Conservation (phyloP, 2,113 vertebrate genomes). For the Pimephales promelas region DNA sequence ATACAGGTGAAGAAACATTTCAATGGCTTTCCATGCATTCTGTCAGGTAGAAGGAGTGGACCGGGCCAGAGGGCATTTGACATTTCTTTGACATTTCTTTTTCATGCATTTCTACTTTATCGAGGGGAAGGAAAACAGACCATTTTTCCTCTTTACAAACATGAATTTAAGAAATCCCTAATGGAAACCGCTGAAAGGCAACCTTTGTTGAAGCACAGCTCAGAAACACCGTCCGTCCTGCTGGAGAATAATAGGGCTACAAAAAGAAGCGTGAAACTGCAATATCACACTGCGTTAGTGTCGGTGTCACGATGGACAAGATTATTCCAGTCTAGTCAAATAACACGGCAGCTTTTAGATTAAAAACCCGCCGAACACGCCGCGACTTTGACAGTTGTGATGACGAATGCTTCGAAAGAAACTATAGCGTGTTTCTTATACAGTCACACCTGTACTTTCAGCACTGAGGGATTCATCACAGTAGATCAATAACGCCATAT, state of each 20-base stretch:
- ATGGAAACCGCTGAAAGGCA: slow-evolving; percentile 63
- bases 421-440: not conserved
- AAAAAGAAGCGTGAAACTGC: slow-evolving; percentile 52
- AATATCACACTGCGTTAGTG: slow-evolving; percentile 28
- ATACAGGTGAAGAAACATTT: not conserved
- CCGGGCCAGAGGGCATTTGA: slow-evolving; percentile 74
- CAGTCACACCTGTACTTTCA: not conserved
- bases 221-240: slow-evolving; percentile 42
- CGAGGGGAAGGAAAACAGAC: slow-evolving; percentile 72
- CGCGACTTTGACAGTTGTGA: slow-evolving; percentile 11
- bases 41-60: slow-evolving; percentile 53
- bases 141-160: slow-evolving; percentile 62
- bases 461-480: not conserved
- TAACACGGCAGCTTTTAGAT: slow-evolving; percentile 46
- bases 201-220: slow-evolving; percentile 65
- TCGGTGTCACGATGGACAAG: slow-evolving; percentile 25
- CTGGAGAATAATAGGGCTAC: no score
- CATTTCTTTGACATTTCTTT: slow-evolving; percentile 81
- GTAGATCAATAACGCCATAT: not conserved
- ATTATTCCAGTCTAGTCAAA: slow-evolving; percentile 37
- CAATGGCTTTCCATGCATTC: not conserved
- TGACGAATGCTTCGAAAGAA: not conserved
- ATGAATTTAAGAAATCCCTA: slow-evolving; percentile 54
- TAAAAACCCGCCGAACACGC: slow-evolving; percentile 7
- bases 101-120: slow-evolving; percentile 68